Percentiles rank a stretch among this genome's conserved stretches.
phyloP scores from a whole-genome alignment of 2,113 vertebrate genomes.

The Labrus mixtus region DNA sequence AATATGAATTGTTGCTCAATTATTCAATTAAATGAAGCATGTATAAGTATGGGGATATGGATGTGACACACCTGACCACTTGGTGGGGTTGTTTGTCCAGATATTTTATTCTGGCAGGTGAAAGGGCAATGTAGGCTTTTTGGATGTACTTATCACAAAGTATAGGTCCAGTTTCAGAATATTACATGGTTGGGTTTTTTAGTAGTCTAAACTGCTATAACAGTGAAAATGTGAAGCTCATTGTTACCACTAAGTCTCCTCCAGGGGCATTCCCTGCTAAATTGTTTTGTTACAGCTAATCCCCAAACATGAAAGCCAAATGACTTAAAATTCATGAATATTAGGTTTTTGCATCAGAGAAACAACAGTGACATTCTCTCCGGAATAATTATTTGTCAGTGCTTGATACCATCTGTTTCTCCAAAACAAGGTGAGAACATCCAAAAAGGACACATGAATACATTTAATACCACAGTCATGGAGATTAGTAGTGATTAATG shows the following conservation, averaged over 20 bases:
- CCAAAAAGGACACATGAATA: slow-evolving; percentile 70
- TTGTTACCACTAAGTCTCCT: neutral
- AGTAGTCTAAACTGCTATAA: slow-evolving; percentile 15
- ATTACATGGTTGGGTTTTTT: neutral
- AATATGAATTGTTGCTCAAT: slow-evolving; percentile 14
- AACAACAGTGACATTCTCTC: slow-evolving; percentile 41
- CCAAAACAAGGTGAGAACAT: slow-evolving; percentile 65
- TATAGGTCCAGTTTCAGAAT: slow-evolving; percentile 3
- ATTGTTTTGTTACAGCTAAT: slow-evolving; percentile 43
- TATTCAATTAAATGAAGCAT: slow-evolving; percentile 30
- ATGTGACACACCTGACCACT: slow-evolving; percentile 77
- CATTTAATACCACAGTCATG: slow-evolving; percentile 62
- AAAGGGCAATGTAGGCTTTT: slow-evolving; percentile 59
- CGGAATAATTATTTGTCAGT: slow-evolving; percentile 61
- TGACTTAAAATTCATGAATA: slow-evolving; percentile 54
- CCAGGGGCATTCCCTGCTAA: slow-evolving; percentile 1
- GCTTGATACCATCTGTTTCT: slow-evolving; percentile 67
- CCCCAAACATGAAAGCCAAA: slow-evolving; percentile 40
- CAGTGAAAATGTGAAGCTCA: slow-evolving; percentile 10
- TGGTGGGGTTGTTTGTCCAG: slow-evolving; percentile 80
- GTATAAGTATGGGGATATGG: slow-evolving; percentile 9
- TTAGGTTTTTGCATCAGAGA: slow-evolving; percentile 49
- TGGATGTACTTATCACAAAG: neutral
- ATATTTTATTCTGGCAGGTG: slow-evolving; percentile 68
- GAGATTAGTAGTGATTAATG: slow-evolving; percentile 75